Evolutionary conservation across 2,113 vertebrate genomes (phyloP).

Genomic region (Oxyura jamaicensis): DNA sequence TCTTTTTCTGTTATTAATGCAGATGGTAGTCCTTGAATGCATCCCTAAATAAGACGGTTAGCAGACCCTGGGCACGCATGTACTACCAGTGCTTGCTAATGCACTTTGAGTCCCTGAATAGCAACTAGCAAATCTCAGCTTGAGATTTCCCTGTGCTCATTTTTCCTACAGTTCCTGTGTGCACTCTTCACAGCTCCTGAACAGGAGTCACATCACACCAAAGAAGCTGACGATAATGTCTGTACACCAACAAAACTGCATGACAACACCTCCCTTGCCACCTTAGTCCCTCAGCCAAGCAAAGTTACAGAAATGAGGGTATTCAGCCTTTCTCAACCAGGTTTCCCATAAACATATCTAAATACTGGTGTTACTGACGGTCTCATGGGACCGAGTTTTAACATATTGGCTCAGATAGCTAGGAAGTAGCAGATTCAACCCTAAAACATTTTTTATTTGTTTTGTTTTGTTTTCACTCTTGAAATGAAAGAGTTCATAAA

Average conservation of each 20-base stretch:
- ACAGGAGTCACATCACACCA: background rate
- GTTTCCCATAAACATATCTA: background rate
- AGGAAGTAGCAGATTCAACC: background rate
- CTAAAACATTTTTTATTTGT: background rate
- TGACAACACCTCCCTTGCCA: background rate
- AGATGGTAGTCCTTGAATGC: background rate
- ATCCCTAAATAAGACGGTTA: background rate
- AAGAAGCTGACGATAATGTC: background rate
- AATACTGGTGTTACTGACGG: background rate
- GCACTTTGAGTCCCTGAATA: background rate
- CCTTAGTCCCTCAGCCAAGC: background rate
- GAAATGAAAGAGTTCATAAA: background rate
- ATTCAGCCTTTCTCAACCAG: background rate
- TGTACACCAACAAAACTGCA: rapidly evolving
- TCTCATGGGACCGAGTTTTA: background rate
- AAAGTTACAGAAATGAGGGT: background rate
- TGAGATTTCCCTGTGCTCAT: background rate
- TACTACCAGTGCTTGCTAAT: background rate
- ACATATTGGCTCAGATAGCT: background rate
- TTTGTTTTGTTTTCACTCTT: background rate
- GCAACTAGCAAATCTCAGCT: background rate
- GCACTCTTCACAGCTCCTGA: background rate
- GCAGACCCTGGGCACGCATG: background rate
- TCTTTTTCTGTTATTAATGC: background rate
- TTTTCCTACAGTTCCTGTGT: background rate